These are phyloP conservation scores for Conops quadrifasciatus DNA, from an alignment of 2,888 invertebrate genomes.

Conservation along the genomic window DNA sequence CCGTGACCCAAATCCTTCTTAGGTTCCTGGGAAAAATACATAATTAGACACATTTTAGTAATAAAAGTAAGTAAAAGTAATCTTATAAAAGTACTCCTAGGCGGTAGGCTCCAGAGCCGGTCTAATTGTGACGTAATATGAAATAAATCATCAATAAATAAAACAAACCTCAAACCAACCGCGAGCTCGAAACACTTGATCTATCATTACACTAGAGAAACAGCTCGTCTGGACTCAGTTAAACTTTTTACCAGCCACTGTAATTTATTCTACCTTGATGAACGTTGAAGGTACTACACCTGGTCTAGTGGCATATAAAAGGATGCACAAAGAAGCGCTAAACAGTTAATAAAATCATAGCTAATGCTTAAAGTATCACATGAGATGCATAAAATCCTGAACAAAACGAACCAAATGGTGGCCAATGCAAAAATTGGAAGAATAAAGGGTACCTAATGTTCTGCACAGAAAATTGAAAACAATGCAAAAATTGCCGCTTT, in stretches of 20 bases:
- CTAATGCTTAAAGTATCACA: neutral
- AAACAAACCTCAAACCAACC: slow-evolving; percentile 64
- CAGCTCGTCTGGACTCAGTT: neutral
- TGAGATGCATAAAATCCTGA: too few species aligned
- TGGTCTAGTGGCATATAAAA: too few species aligned
- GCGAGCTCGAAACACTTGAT: slow-evolving; percentile 56
- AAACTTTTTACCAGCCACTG: too few species aligned
- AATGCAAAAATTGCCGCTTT: slow-evolving; percentile 14
- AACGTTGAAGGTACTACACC: too few species aligned
- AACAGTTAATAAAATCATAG: neutral
- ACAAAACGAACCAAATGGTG: neutral
- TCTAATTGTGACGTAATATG: slow-evolving; percentile 32
- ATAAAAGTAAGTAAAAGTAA: too few species aligned
- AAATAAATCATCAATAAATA: slow-evolving; percentile 29
- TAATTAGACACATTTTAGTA: too few species aligned
- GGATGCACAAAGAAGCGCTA: too few species aligned
- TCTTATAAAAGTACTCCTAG: slow-evolving; percentile 29
- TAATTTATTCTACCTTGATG: too few species aligned
- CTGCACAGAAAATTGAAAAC: neutral
- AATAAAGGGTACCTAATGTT: neutral
- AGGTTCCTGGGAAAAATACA: slow-evolving; percentile 43
- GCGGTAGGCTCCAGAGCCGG: too few species aligned
- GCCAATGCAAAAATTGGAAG: neutral
- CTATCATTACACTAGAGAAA: slow-evolving; percentile 41
- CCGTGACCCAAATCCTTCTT: slow-evolving; percentile 58